Evolutionary conservation across 2,113 vertebrate species (phyloP).

Genomic region (Haemorhous mexicanus): DNA sequence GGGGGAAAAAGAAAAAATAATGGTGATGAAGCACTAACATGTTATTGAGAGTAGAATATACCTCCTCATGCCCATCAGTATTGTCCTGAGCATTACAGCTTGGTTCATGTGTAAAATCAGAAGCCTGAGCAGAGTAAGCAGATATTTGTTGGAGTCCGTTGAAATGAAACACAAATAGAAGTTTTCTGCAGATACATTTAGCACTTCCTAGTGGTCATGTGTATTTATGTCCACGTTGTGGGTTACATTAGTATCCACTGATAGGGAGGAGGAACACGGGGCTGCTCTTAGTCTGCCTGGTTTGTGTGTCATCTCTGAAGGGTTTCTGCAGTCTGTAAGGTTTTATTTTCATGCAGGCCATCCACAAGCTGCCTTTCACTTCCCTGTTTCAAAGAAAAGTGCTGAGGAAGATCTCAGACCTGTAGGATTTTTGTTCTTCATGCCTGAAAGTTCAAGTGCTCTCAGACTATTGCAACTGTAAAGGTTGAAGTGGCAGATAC

Average conservation of each 20-base stretch:
- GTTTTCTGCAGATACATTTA: neutral
- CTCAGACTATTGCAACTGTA: neutral
- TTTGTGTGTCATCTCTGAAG: neutral
- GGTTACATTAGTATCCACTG: neutral
- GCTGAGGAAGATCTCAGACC: neutral
- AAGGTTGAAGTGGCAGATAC: neutral
- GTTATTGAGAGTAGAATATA: neutral
- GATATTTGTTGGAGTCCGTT: neutral
- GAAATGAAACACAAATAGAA: neutral
- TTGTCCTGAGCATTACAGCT: neutral
- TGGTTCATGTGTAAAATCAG: neutral
- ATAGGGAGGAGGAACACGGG: neutral
- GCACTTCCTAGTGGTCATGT: neutral
- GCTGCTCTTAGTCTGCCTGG: too few species aligned
- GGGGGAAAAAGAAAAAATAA: accelerated
- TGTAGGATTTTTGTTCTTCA: neutral
- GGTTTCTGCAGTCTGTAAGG: neutral
- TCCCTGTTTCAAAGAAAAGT: neutral
- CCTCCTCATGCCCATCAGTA: neutral
- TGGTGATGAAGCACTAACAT: neutral
- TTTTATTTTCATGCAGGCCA: neutral
- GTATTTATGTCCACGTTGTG: neutral
- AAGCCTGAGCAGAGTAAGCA: neutral
- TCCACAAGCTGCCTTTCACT: neutral
- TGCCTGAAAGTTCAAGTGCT: neutral